phyloP scores from a whole-genome alignment of 1,140 invertebrate genomes.

The Drosophila repletoides region DNA sequence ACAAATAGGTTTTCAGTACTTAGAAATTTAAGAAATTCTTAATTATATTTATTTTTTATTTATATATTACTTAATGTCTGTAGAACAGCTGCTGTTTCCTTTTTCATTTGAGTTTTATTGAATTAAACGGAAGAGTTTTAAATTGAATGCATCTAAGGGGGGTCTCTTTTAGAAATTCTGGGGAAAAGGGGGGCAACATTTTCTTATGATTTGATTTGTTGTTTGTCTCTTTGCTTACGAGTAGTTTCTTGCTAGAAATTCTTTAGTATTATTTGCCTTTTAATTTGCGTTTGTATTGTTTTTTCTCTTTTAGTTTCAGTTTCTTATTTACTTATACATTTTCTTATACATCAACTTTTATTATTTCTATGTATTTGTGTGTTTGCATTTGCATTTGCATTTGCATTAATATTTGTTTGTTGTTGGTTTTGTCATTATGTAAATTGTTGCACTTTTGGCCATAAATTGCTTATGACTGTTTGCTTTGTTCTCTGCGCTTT shows the following conservation, averaged over 20 bases:
- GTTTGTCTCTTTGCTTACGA: conserved; percentile 36
- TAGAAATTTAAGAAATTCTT: conserved; percentile 26
- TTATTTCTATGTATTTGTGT: too few relatives aligned
- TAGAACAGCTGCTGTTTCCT: not conserved
- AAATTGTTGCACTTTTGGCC: conserved; percentile 37
- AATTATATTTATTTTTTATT: conserved; percentile 4
- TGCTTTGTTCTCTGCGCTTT: not conserved
- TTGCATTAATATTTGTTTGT: conserved; percentile 7
- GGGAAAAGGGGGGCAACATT: conserved; percentile 26
- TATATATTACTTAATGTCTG: not conserved
- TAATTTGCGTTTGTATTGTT: conserved; percentile 10
- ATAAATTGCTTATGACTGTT: conserved; percentile 19
- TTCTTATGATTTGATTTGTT: conserved; percentile 36
- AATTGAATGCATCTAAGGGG: not conserved
- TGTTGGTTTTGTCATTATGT: conserved; percentile 12
- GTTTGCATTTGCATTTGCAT: not conserved
- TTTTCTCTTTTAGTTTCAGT: not conserved
- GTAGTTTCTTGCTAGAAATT: conserved; percentile 37
- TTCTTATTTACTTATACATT: too few relatives aligned
- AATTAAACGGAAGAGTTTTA: not conserved
- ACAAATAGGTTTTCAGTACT: too few relatives aligned
- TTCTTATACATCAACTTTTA: too few relatives aligned
- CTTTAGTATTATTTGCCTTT: conserved; percentile 35
- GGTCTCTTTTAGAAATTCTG: too few relatives aligned
- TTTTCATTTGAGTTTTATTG: not conserved